Percentiles rank a stretch among this genome's conserved stretches.
Conservation (phyloP, 2,888 invertebrate genomes). For the Nebria brevicollis region DNA sequence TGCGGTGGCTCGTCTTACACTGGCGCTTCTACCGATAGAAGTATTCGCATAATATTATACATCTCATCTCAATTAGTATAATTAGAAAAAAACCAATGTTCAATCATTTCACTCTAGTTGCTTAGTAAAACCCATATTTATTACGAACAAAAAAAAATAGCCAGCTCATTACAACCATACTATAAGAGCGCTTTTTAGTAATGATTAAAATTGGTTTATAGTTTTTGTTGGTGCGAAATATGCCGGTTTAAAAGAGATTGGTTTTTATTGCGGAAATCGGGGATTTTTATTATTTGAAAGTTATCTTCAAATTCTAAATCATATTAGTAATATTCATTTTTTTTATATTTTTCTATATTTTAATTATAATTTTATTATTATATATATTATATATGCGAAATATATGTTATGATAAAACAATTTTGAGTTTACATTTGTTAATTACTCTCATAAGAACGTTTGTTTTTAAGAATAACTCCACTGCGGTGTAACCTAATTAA, state of each 20-base stretch:
- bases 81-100: not conserved
- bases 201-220: not conserved
- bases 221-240: not conserved
- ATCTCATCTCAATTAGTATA: slow-evolving; percentile 12
- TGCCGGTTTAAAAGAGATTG: not conserved
- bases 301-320: not conserved
- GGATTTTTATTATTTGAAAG: not conserved
- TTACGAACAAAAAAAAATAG: not conserved
- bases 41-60: not conserved
- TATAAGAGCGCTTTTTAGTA: not conserved
- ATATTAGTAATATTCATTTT: too few species aligned
- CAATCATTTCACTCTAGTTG: not conserved
- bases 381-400: too few species aligned
- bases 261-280: not conserved
- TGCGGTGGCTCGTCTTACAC: slow-evolving; percentile 24
- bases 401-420: too few species aligned
- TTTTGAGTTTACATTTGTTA: too few species aligned
- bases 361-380: too few species aligned
- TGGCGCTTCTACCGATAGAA: slow-evolving; percentile 23
- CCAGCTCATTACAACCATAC: not conserved
- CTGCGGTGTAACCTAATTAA: too few species aligned
- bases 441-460: too few species aligned
- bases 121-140: not conserved
- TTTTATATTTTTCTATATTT: too few species aligned
- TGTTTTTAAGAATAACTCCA: too few species aligned